Evolutionary conservation across 2,888 invertebrate species (phyloP), one percentile per base, ranked within the genome.

Genomic region (Phoenoteleia sp.): DNA sequence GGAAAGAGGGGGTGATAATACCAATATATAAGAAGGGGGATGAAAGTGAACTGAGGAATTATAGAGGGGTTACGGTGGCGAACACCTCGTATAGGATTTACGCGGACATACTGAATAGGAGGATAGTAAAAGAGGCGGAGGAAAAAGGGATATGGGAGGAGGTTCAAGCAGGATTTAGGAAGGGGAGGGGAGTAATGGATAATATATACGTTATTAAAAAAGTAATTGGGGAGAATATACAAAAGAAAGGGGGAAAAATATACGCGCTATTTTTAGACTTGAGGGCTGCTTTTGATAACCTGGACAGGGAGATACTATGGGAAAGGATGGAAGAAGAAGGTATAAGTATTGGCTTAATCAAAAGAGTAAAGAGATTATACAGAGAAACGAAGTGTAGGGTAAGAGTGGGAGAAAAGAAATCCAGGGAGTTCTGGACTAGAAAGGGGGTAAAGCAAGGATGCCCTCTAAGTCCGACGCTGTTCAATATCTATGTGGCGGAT

Each of bases 391-490:
- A 11, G 25, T 67, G 66, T 23, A 36, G 33, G 7, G 66, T 52
- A 2, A 49, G 21, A 23, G 23, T 52, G 15, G 66, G 36, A 13
- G 36, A 67, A 5, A 19, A 29, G 21, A 7, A 11, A 13, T 64
- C 64, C 2, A 21, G 25, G 2, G 21, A n/a, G 5, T 66, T 67
- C 17, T 47, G 52, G 54, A 23, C 25, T 5, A 39, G n/a, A 15
- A 67, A 52, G 23, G 66, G 52, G 29, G 66, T 67, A 9, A 67
- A 15, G 9, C 52, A 67, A 15, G 67, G 67, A 7, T 67, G 67
- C 13, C 52, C 39, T 2, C 6, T 54, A 11, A 67, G 67, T 13
- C 67, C 67, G 0, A 36, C 52, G 4, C 15, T 67, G 9, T 67
- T 52, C 6, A 67, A 67, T 17, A 52, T 58, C 3, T 58, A 58